These are phyloP conservation scores for Drosophila mettleri DNA, from an alignment of 2,888 invertebrate genomes.

Conservation along the genomic window DNA sequence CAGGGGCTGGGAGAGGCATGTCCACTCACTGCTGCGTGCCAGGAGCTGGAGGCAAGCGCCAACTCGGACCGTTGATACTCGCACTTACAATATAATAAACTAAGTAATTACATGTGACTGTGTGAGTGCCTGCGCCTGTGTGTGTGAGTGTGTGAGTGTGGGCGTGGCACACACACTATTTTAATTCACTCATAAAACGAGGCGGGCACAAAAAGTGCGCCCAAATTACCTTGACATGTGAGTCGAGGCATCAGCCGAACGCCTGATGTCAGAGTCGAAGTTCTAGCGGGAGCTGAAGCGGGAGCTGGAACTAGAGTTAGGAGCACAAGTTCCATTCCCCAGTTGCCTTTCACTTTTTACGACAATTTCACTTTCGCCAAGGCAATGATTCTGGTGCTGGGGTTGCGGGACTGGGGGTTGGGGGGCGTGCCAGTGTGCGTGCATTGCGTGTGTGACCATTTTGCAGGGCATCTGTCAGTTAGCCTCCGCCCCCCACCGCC, in stretches of 20 bases:
- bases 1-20: neutral
- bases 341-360: conserved; percentile 80
- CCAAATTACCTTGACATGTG: conserved; percentile 80
- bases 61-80: conserved; percentile 60
- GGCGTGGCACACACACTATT: conserved; percentile 68
- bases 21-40: conserved; percentile 48
- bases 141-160: conserved; percentile 21
- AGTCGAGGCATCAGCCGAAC: too few species aligned
- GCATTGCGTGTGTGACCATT: conserved; percentile 73
- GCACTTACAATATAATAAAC: conserved; percentile 79
- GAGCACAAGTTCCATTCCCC: conserved; percentile 54
- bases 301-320: conserved; percentile 4
- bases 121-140: conserved; percentile 2
- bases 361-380: conserved; percentile 77
- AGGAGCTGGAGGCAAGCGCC: conserved; percentile 18
- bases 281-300: conserved; percentile 1
- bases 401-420: too few species aligned
- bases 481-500: neutral
- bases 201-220: conserved; percentile 77
- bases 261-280: conserved; percentile 24
- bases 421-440: conserved; percentile 42
- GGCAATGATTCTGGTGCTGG: conserved; percentile 38
- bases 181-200: conserved; percentile 74
- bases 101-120: conserved; percentile 70
- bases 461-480: conserved; percentile 73